Evolutionary conservation across 1,140 invertebrate genomes (phyloP).

Genomic region (Drusus annulatus): DNA sequence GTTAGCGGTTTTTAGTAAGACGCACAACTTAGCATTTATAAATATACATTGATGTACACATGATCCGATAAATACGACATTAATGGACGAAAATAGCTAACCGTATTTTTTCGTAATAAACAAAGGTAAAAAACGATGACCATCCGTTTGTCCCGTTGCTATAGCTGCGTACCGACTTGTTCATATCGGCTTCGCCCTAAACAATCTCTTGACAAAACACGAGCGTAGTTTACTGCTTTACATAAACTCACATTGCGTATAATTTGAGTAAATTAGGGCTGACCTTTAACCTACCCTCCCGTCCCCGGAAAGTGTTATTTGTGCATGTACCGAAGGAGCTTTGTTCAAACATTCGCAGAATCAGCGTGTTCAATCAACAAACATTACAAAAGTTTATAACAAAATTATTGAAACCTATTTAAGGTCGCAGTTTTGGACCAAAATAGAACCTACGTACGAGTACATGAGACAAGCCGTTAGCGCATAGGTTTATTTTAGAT

Average conservation of each 20-base stretch:
- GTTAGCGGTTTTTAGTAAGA: too few relatives aligned
- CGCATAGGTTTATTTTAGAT: too few relatives aligned
- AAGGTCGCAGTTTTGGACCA: background rate
- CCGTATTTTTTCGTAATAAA: background rate
- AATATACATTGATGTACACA: background rate
- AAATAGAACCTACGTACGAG: background rate
- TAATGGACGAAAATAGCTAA: background rate
- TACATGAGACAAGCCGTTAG: too few relatives aligned
- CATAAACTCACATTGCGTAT: conserved; percentile 25
- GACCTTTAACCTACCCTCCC: conserved; percentile 11
- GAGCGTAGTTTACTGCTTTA: conserved; percentile 5
- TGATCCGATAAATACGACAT: background rate
- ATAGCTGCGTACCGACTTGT: background rate
- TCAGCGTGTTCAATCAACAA: conserved; percentile 15
- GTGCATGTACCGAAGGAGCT: background rate
- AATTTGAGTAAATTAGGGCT: conserved; percentile 30
- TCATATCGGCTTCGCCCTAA: background rate
- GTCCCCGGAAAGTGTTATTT: background rate
- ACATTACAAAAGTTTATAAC: background rate
- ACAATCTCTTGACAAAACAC: background rate
- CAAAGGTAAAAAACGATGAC: background rate
- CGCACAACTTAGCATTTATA: background rate
- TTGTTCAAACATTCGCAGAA: conserved; percentile 15
- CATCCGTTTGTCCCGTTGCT: background rate
- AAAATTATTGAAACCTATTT: background rate